Evolutionary conservation across 1,140 invertebrate genomes (phyloP).

Genomic region (Tetranychus urticae): DNA sequence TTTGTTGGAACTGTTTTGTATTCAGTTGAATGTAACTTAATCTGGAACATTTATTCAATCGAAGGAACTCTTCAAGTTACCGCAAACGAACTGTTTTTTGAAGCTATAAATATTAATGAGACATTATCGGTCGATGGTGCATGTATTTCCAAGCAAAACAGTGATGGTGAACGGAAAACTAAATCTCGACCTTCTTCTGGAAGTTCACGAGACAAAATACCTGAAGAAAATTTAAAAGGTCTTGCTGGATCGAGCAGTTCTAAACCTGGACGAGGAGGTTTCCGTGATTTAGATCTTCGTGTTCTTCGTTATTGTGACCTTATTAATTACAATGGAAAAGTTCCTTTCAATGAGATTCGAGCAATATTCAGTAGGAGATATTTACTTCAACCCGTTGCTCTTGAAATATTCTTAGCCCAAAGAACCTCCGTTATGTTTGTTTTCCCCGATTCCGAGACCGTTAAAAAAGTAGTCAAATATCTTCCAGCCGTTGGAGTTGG

Average conservation of each 20-base stretch:
- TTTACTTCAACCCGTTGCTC: slow-evolving; percentile 81
- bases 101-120: slow-evolving; percentile 5
- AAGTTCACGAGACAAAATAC: background rate
- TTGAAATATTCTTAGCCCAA: slow-evolving; percentile 95
- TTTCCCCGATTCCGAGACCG: slow-evolving; percentile 81
- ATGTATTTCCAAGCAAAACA: background rate
- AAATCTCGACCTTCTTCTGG: background rate
- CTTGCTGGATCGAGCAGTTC: background rate
- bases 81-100: slow-evolving; percentile 8
- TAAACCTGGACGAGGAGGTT: background rate
- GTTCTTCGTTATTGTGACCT: slow-evolving; percentile 64
- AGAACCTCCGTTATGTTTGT: slow-evolving; percentile 96
- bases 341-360: slow-evolving; percentile 81
- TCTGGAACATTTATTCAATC: slow-evolving; percentile 9
- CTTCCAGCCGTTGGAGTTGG: slow-evolving; percentile 93
- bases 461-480: slow-evolving; percentile 95
- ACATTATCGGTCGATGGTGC: background rate
- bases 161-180: background rate
- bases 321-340: slow-evolving; percentile 10
- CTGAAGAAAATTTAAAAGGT: background rate
- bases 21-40: slow-evolving; percentile 6
- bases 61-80: slow-evolving; percentile 9
- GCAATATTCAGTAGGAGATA: slow-evolving; percentile 93
- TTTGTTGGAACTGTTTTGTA: slow-evolving; percentile 8
- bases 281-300: slow-evolving; percentile 26